A percentile compares a stretch with the other conserved stretches of the same genome.
Evolutionary conservation across 2,797 vertebrate genomes (phyloP).

Genomic region (Enteromius paludinosus): DNA sequence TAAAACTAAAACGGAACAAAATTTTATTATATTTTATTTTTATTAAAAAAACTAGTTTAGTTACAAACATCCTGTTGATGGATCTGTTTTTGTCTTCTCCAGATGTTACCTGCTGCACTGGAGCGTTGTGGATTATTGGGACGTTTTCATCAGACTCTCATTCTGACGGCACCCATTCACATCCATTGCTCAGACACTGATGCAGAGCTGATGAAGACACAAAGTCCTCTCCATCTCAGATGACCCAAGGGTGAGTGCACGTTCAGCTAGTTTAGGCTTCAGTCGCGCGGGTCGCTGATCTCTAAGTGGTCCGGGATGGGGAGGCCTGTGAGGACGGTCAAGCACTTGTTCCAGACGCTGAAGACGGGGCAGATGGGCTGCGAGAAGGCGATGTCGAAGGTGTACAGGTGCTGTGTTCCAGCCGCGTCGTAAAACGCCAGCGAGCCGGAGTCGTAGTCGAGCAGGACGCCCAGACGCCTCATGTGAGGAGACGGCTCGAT

Average conservation of each 20-base stretch:
- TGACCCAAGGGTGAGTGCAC: accelerated
- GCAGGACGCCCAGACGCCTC: constrained; percentile 89
- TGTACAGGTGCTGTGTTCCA: constrained; percentile 93
- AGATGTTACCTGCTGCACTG: background rate
- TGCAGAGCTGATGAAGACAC: background rate
- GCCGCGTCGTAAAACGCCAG: constrained; percentile 96
- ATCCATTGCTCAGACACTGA: background rate
- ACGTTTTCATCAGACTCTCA: background rate
- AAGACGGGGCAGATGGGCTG: constrained; percentile 97
- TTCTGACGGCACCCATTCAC: constrained; percentile 6
- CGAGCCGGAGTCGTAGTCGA: constrained; percentile 96
- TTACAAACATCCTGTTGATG: background rate
- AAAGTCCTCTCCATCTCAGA: background rate
- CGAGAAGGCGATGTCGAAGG: constrained; percentile 90
- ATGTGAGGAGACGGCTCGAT: constrained; percentile 93
- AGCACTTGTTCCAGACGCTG: constrained; percentile 96
- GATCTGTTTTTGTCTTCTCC: background rate
- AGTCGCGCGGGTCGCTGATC: constrained; percentile 85
- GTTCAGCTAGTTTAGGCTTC: background rate
- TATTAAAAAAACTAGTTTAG: background rate
- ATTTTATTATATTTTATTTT: no score
- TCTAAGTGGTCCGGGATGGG: constrained; percentile 97
- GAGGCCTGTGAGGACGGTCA: constrained; percentile 95
- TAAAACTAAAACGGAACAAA: no score
- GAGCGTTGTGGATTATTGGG: background rate